phyloP scores from a whole-genome alignment of 2,113 vertebrate genomes.

The Ailuropoda melanoleuca region DNA sequence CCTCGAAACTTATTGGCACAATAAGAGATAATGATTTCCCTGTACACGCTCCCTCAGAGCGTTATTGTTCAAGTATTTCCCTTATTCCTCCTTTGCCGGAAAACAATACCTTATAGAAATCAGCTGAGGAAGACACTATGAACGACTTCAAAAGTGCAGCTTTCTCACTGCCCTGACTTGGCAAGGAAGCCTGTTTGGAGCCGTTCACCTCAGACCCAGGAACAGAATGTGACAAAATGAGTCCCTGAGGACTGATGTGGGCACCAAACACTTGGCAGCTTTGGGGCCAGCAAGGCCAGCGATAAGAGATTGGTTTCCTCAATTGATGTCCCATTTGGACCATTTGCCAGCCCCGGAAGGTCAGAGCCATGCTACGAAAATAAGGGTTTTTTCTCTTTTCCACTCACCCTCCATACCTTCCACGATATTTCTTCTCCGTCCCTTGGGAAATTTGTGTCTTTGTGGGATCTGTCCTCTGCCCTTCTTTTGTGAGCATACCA shows the following conservation, averaged over 20 bases:
- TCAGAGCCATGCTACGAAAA: conserved; percentile 76
- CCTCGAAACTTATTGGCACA: conserved; percentile 70
- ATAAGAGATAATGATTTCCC: conserved; percentile 74
- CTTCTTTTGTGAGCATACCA: conserved; percentile 81
- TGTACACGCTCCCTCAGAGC: conserved; percentile 66
- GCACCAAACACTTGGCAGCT: conserved; percentile 61
- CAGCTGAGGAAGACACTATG: conserved; percentile 64
- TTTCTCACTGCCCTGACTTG: conserved; percentile 45
- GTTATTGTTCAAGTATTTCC: conserved; percentile 80
- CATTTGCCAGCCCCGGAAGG: conserved; percentile 80
- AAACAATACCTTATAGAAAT: conserved; percentile 77
- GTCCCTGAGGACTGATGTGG: conserved; percentile 22
- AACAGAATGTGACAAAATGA: conserved; percentile 63
- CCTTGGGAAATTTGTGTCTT: conserved; percentile 82
- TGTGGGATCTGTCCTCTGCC: conserved; percentile 81
- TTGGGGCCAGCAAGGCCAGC: conserved; percentile 80
- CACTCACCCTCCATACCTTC: neutral
- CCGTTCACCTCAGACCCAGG: conserved; percentile 42
- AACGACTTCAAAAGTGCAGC: conserved; percentile 57
- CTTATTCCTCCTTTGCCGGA: conserved; percentile 77
- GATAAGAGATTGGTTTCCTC: conserved; percentile 84
- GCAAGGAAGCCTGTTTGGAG: conserved; percentile 58
- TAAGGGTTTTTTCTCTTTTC: conserved; percentile 55
- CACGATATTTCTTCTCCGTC: conserved; percentile 72
- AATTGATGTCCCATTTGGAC: conserved; percentile 82